Evolutionary conservation across 2,888 invertebrate species (phyloP), one percentile per base, ranked within the genome.

Genomic region (Brachypalpus laphriformis): DNA sequence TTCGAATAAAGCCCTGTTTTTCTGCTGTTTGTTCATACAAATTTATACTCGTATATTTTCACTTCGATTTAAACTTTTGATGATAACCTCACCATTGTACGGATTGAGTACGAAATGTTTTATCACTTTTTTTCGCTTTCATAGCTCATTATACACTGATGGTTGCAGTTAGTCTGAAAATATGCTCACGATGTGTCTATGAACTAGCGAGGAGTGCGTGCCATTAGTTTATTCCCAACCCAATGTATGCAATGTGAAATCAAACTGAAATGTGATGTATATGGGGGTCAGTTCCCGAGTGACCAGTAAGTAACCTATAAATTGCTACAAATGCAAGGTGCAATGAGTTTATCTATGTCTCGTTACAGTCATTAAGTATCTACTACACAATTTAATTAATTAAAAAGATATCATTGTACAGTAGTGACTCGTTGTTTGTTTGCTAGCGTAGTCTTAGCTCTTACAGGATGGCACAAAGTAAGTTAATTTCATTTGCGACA

Each of bases 1-100:
- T 89, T 90, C 49, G 91, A 89, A 88, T 91, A 90, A n/a, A 91
- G 61, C 0, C 91, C 90, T 3, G 91, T 91, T 3, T 89, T 89
- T 65, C 91, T 91, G 91, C 90, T 88, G 4, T 37, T n/a, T 14
- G 3, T 6, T 16, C 16, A 51, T 2, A 28, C 31, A 1, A 14
- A 31, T 34, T 34, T 7, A 3, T n/a, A n/a, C n/a, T n/a, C n/a
- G n/a, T n/a, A n/a, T n/a, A n/a, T n/a, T n/a, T n/a, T n/a, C n/a
- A n/a, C n/a, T n/a, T n/a, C n/a, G n/a, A n/a, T n/a, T n/a, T n/a
- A n/a, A n/a, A n/a, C n/a, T n/a, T n/a, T n/a, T n/a, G n/a, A n/a
- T n/a, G n/a, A n/a, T n/a, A 3, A 8, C 9, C 34, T 34, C 9
- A 34, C 7, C 9, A 34, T 34, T 34, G 1, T 34, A 8, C 8